Percentiles rank a stretch among this genome's conserved stretches.
phyloP scores from a whole-genome alignment of 2,113 vertebrate genomes.

The Dasypus novemcinctus region DNA sequence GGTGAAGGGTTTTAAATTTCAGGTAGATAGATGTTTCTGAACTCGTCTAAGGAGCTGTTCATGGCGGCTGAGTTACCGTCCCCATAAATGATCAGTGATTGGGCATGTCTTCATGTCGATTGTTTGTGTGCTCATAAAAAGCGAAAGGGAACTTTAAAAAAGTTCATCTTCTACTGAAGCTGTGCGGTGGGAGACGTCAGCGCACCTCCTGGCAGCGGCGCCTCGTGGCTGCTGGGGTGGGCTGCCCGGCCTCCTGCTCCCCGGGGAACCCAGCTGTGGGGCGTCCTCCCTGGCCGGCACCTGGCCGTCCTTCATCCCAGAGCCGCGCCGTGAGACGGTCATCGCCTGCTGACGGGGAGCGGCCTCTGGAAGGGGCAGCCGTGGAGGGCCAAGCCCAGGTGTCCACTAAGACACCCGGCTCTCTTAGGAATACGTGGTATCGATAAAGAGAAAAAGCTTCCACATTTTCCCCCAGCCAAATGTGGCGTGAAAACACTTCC shows the following conservation, averaged over 20 bases:
- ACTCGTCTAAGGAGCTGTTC: not conserved
- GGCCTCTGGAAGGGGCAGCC: too few species aligned
- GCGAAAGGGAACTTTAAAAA: not conserved
- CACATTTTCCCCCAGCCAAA: conserved; percentile 24
- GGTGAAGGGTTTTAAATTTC: not conserved
- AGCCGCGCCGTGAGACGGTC: accelerated
- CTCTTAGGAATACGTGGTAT: not conserved
- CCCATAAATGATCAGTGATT: not conserved
- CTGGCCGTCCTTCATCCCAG: accelerated
- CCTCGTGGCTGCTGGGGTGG: too few species aligned
- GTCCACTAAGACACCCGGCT: not conserved
- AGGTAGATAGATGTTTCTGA: not conserved
- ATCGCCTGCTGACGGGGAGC: not conserved
- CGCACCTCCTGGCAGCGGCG: not conserved
- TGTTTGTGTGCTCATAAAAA: not conserved
- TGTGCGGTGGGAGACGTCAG: not conserved
- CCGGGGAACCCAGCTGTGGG: too few species aligned
- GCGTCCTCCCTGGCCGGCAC: accelerated
- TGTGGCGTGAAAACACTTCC: conserved; percentile 28
- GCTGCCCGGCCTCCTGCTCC: not conserved
- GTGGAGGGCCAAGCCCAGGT: not conserved
- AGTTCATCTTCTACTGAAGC: not conserved
- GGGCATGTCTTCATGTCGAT: not conserved
- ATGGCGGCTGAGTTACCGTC: not conserved
- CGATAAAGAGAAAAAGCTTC: not conserved